phyloP scores from a whole-genome alignment of 2,797 vertebrate genomes.

The Sebastes kiyomatsui region DNA sequence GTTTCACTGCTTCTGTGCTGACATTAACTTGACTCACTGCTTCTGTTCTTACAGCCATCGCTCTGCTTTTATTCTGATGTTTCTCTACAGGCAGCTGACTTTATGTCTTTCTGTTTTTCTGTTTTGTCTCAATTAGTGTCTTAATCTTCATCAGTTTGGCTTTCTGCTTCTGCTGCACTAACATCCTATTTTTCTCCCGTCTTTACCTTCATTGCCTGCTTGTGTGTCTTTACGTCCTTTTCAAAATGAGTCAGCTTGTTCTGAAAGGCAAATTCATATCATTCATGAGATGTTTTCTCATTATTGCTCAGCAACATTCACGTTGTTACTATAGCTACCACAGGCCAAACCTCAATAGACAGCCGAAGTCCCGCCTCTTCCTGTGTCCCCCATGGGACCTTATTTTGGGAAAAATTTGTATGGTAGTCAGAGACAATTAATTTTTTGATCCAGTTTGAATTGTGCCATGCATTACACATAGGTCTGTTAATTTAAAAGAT shows the following conservation, averaged over 20 bases:
- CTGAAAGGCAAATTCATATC: neutral
- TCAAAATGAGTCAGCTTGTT: neutral
- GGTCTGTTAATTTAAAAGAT: too few relatives aligned
- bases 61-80: neutral
- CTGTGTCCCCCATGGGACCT: neutral
- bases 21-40: neutral
- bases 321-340: neutral
- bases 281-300: neutral
- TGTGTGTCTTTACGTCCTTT: neutral
- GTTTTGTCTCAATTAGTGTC: neutral
- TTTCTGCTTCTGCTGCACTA: neutral
- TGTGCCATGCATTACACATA: too few relatives aligned
- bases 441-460: too few relatives aligned
- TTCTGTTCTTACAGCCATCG: neutral
- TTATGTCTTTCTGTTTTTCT: neutral
- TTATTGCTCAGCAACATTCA: neutral
- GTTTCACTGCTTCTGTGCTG: slow-evolving; percentile 4
- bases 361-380: neutral
- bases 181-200: neutral
- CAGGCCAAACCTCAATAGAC: neutral
- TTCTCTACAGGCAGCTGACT: slow-evolving; percentile 10
- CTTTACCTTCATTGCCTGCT: neutral
- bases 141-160: neutral
- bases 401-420: neutral
- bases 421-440: too few relatives aligned